Evolutionary conservation across 2,797 vertebrate species (phyloP).

Genomic region (Scleropages formosus): DNA sequence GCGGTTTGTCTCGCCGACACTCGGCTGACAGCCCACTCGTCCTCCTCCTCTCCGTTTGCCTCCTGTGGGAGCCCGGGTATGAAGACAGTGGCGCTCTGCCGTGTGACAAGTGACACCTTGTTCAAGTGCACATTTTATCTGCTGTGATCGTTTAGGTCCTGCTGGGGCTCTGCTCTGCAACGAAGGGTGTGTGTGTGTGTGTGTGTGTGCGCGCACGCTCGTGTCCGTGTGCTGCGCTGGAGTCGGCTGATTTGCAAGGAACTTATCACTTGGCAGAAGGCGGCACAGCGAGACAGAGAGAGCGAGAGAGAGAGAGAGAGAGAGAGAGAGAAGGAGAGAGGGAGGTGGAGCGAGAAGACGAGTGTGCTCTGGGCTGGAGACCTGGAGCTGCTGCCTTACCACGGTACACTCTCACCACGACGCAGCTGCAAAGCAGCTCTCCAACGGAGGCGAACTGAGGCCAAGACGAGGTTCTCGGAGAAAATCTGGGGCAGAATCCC

Average conservation of each 20-base stretch:
- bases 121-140: background rate
- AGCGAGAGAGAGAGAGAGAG: slow-evolving; percentile 21
- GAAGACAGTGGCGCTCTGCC: background rate
- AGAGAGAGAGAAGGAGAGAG: slow-evolving; percentile 32
- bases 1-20: background rate
- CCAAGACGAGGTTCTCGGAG: slow-evolving; percentile 11
- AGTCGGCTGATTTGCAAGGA: slow-evolving; percentile 26
- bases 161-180: background rate
- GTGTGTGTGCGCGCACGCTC: background rate
- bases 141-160: background rate
- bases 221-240: slow-evolving; percentile 7
- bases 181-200: slow-evolving; percentile 24
- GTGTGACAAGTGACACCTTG: background rate
- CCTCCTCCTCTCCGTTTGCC: slow-evolving; percentile 10
- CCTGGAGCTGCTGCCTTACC: slow-evolving; percentile 28
- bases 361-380: slow-evolving; percentile 31
- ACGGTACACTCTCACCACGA: slow-evolving; percentile 34
- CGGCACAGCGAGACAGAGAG: slow-evolving; percentile 10
- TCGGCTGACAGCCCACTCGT: background rate
- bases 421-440: no score
- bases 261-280: slow-evolving; percentile 31
- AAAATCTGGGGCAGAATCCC: slow-evolving; percentile 50
- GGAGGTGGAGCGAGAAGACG: slow-evolving; percentile 6
- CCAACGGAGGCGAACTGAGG: background rate
- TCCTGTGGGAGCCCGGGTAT: no score